Base-by-base conservation (phyloP, 2,888 invertebrate species). In the Drosophila atroscutellata region DNA sequence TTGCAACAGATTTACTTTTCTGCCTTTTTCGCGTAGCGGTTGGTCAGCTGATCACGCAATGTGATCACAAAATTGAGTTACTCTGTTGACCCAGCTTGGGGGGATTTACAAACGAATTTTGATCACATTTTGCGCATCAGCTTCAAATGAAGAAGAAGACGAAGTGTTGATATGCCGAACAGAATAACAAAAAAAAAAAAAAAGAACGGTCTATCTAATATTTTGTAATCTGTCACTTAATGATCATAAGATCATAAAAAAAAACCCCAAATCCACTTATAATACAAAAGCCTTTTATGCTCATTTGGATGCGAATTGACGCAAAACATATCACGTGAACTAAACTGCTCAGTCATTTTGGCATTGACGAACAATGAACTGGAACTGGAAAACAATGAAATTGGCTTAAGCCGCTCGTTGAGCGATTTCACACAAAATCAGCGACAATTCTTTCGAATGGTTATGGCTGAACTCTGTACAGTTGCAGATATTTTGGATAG, bases 211-310 rank as follows among this genome's bases (percentile, higher is more conserved):
- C 65, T 71, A 77, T 66, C 63, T 73, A 47, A 54, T 55, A 50
- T 24, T 81, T 75, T 80, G 83, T 62, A 67, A 85, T 61, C 75
- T 73, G 71, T 62, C 73, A 58, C 65, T 72, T 66, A 42, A 30
- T 59, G 54, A 63, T 47, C 55, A 36, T 51, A 66, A 71, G 62
- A 68, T 68, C 67, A 67, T 71, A 72, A 75, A 58, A 50, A 50
- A 75, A 64, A 57, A 18, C 26, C 57, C 57, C n/a, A 58, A 65
- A 47, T 52, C 68, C 37, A 52, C 37, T 47, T 47, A 45, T 68
- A 36, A 37, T 52, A 11, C 52, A 32, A 37, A 28, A 34, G 52
- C 37, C 32, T 30, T 54, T 66, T 54, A 55, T 52, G 42, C 56
- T 50, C 54, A 51, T 76, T 76, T 71, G 28, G 30, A 24, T 45